Evolutionary conservation across 1,140 invertebrate genomes (phyloP), one percentile per base, ranked within the genome.

Genomic region (Drosophila navojoa): DNA sequence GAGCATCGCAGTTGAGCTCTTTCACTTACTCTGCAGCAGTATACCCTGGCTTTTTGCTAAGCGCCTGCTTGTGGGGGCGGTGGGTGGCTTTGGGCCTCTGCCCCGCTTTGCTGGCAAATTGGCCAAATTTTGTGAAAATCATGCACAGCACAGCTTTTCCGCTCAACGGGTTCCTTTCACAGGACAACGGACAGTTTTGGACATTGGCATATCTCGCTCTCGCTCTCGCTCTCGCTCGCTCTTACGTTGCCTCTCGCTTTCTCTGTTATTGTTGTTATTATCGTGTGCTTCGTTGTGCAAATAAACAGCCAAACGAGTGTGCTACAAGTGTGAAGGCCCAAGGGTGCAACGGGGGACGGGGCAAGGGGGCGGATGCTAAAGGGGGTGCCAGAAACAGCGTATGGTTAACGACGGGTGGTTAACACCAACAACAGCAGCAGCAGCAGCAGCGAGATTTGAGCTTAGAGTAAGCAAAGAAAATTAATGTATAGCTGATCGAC

Each of bases 251-350:
- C 19, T 1, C 45, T 11, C 45, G 25, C 45, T 11, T 22, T 49
- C 45, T 49, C 45, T 25, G 77, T 77, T 78, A 66, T 75, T 86
- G 82, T 87, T 79, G 84, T 86, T 89, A 77, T 87, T 87, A 89
- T 87, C 79, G 76, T 87, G 70, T 50, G 81, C 62, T 81, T 66
- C 81, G 81, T 85, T 85, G 67, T 87, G 82, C 82, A 87, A 87
- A 87, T 87, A 87, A 87, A 87, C 82, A 89, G 82, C 82, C 82
- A 89, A 89, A 89, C 71, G 82, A 87, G 82, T 89, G 84, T 82
- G 64, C 79, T 82, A 87, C 71, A 82, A 79, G 79, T 87, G 76
- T 25, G 59, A 25, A 50, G 49, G 60, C 35, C 47, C 57, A 42
- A 69, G 57, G 47, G 64, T 44, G 42, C 42, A 13, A 5, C 2